A percentile compares a stretch with the other conserved stretches of the same genome.
Evolutionary conservation across 1,140 invertebrate species (phyloP).

Genomic region (Monomorium pharaonis): DNA sequence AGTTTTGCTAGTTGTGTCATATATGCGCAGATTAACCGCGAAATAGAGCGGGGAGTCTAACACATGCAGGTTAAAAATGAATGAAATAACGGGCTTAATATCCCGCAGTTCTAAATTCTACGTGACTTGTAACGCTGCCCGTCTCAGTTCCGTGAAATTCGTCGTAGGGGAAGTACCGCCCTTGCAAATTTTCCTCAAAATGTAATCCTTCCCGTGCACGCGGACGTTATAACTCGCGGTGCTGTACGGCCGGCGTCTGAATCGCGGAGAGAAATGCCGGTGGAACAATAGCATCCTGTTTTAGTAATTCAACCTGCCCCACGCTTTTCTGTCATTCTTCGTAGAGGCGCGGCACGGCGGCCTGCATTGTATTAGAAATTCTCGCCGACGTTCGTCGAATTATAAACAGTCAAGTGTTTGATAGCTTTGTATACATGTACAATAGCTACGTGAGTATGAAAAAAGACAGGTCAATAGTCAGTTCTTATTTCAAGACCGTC

Average conservation of each 20-base stretch:
- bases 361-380: constrained; percentile 31
- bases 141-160: constrained; percentile 46
- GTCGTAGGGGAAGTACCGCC: constrained; percentile 45
- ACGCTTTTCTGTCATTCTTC: constrained; percentile 59
- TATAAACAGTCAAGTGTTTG: neutral
- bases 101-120: constrained; percentile 35
- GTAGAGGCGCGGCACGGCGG: neutral
- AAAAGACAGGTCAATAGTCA: too few species aligned
- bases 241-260: constrained; percentile 53
- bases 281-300: constrained; percentile 52
- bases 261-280: constrained; percentile 52
- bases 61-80: constrained; percentile 29
- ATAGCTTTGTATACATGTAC: neutral
- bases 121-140: constrained; percentile 44
- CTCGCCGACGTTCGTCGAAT: neutral
- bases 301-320: constrained; percentile 60
- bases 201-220: constrained; percentile 50
- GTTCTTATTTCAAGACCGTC: too few species aligned
- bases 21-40: neutral
- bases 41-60: neutral
- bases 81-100: constrained; percentile 53
- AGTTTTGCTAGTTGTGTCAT: neutral
- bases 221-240: constrained; percentile 55
- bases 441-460: neutral
- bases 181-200: constrained; percentile 61